A percentile compares a stretch with the other conserved stretches of the same genome.
Conservation (phyloP, 1,140 invertebrate species). For the Drosophila pachea region DNA sequence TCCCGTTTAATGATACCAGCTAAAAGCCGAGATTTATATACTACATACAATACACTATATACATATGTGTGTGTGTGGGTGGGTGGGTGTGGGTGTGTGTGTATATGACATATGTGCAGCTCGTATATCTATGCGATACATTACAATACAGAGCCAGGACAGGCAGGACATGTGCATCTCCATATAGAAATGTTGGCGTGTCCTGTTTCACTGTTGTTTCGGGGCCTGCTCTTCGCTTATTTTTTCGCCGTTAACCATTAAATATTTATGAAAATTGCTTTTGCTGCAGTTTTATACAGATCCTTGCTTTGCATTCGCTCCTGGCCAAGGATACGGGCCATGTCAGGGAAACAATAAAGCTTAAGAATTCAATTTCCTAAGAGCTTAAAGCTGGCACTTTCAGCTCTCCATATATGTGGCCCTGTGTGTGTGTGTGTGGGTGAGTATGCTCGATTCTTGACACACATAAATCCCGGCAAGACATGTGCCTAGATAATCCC, state of each 20-base stretch:
- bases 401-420: not conserved
- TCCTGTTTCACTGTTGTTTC: conserved; percentile 21
- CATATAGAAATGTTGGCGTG: not conserved
- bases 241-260: conserved; percentile 72
- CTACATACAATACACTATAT: conserved; percentile 13
- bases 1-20: conserved; percentile 65
- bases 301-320: conserved; percentile 63
- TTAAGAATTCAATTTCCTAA: conserved; percentile 77
- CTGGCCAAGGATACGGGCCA: conserved; percentile 20
- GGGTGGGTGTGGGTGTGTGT: not conserved
- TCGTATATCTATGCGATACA: conserved; percentile 64
- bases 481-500: conserved; percentile 74
- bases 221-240: conserved; percentile 44
- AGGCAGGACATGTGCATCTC: conserved; percentile 26
- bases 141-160: conserved; percentile 58
- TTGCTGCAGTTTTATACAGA: conserved; percentile 74
- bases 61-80: conserved; percentile 2
- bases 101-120: conserved; percentile 37
- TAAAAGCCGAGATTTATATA: conserved; percentile 62
- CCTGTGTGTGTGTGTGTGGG: conserved; percentile 7
- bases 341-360: conserved; percentile 70
- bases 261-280: conserved; percentile 77
- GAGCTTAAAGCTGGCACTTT: conserved; percentile 65
- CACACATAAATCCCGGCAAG: conserved; percentile 67
- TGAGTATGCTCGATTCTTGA: conserved; percentile 39